A percentile compares a stretch with the other conserved stretches of the same genome.
phyloP scores from a whole-genome alignment of 1,140 invertebrate genomes.

The Sminthurinus signatus region DNA sequence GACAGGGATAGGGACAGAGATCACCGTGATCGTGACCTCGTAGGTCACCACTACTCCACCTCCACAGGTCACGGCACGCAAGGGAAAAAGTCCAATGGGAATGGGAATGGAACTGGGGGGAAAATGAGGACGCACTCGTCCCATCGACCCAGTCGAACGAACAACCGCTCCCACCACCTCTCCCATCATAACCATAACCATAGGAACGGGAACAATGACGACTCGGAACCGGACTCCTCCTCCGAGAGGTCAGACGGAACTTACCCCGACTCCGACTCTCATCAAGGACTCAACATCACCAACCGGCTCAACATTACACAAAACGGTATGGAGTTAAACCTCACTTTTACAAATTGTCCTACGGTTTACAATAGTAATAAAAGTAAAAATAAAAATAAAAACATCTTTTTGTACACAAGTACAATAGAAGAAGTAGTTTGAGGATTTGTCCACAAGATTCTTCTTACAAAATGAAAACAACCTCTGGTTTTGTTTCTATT shows the following conservation, averaged over 20 bases:
- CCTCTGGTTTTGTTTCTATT: too few relatives aligned
- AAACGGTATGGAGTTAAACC: constrained; percentile 40
- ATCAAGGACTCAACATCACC: constrained; percentile 33
- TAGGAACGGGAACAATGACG: constrained; percentile 21
- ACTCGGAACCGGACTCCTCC: constrained; percentile 40
- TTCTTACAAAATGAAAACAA: too few relatives aligned
- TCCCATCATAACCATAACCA: constrained; percentile 25
- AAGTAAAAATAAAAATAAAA: too few relatives aligned
- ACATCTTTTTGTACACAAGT: too few relatives aligned
- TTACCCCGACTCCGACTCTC: constrained; percentile 38
- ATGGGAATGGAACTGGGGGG: too few relatives aligned
- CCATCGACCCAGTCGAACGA: constrained; percentile 19
- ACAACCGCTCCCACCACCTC: background rate
- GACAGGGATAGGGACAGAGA: too few relatives aligned
- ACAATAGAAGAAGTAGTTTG: too few relatives aligned
- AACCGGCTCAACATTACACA: constrained; percentile 35
- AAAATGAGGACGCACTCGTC: constrained; percentile 34
- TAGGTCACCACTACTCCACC: constrained; percentile 35
- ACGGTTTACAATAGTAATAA: too few relatives aligned
- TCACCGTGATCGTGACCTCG: too few relatives aligned
- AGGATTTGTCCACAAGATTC: too few relatives aligned
- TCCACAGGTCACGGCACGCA: constrained; percentile 26
- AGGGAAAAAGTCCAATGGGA: constrained; percentile 34
- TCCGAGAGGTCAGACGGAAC: constrained; percentile 39
- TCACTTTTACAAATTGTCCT: too few relatives aligned